These are phyloP conservation scores for Podarcis muralis DNA, from an alignment of 2,113 vertebrate species.

Conservation along the genomic window DNA sequence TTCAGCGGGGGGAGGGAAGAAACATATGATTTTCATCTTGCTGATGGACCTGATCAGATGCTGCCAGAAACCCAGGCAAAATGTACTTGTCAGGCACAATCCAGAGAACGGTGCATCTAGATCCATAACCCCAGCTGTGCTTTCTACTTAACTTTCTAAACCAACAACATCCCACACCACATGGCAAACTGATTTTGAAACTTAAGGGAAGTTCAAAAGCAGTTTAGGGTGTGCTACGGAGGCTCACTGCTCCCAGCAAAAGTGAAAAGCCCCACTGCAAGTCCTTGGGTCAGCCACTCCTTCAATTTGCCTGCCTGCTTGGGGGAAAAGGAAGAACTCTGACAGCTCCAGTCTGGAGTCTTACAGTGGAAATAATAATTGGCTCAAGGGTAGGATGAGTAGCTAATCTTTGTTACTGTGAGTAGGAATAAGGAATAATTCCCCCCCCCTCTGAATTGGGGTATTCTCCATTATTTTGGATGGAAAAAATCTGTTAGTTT, in stretches of 20 bases:
- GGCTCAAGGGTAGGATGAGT: background rate
- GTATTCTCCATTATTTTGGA: background rate
- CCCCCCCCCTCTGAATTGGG: background rate
- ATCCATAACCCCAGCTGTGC: background rate
- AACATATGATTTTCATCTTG: background rate
- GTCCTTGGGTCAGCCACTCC: background rate
- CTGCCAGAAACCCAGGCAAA: slow-evolving; percentile 6
- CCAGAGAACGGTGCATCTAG: background rate
- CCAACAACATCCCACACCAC: background rate
- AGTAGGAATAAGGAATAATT: background rate
- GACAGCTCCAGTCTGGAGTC: background rate
- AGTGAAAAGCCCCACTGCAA: no score
- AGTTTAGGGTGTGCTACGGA: background rate
- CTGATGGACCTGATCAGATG: background rate
- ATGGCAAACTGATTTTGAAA: background rate
- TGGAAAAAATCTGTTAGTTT: no score
- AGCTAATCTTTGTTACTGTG: background rate
- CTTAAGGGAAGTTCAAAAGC: background rate
- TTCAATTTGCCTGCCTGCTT: background rate
- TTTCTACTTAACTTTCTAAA: background rate
- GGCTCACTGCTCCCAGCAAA: background rate
- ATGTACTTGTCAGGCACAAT: background rate
- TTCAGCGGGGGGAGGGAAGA: background rate
- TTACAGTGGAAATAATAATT: background rate
- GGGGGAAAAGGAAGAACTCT: background rate